Evolutionary conservation across 2,797 vertebrate genomes (phyloP).

Genomic region (Fratercula arctica): DNA sequence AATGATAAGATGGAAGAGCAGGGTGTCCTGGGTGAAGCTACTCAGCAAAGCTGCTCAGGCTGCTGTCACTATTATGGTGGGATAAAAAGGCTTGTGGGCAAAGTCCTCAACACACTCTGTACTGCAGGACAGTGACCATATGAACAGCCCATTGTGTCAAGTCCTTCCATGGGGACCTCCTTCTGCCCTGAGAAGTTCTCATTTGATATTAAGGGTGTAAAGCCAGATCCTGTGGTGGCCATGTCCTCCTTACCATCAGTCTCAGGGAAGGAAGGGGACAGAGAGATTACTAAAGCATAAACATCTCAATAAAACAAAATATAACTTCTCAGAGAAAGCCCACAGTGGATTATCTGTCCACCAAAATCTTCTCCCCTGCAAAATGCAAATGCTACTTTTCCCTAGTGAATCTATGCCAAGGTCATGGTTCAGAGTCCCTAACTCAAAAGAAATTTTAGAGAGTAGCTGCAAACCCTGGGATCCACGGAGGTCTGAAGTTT

Average conservation of each 20-base stretch:
- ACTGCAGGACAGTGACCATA: neutral
- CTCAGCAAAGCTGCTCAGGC: neutral
- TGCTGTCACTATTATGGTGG: neutral
- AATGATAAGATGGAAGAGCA: neutral
- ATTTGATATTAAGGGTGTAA: neutral
- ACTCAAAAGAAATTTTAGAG: neutral
- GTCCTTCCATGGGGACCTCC: neutral
- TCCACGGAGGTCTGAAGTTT: neutral
- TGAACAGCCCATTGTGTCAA: neutral
- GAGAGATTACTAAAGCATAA: neutral
- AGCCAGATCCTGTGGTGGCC: neutral
- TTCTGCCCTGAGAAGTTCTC: neutral
- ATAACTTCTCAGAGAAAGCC: neutral
- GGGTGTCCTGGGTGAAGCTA: neutral
- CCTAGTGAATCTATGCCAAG: neutral
- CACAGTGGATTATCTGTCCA: neutral
- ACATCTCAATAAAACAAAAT: neutral
- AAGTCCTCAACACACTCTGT: neutral
- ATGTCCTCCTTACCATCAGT: neutral
- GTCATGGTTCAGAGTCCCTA: neutral
- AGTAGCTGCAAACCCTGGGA: neutral
- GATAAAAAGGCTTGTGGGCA: neutral
- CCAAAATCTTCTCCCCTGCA: neutral
- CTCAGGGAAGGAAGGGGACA: neutral
- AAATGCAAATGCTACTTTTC: neutral